Percentiles rank a stretch among this genome's conserved stretches.
Evolutionary conservation across 2,888 invertebrate genomes (phyloP).

Genomic region (Diarsia brunnea): DNA sequence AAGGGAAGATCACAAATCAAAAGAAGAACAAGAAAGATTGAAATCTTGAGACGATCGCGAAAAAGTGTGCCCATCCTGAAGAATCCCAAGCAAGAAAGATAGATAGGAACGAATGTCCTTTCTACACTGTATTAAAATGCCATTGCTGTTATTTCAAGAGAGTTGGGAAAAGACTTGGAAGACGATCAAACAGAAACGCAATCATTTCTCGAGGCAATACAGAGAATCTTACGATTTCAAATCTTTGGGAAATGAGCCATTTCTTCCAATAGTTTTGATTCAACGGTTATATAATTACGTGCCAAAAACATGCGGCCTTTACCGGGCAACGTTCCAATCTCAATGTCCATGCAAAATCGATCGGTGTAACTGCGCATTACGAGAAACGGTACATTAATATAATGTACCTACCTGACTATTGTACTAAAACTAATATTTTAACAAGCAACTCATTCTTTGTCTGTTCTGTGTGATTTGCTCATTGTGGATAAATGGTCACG

Average conservation of each 20-base stretch:
- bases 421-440: conserved; percentile 41
- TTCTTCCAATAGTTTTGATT: conserved; percentile 15
- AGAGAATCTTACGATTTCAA: background rate
- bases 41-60: background rate
- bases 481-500: conserved; percentile 9
- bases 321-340: conserved; percentile 63
- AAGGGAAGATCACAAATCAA: conserved; percentile 8
- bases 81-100: background rate
- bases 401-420: conserved; percentile 30
- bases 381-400: conserved; percentile 33
- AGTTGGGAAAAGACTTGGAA: background rate
- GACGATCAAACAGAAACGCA: background rate
- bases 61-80: background rate
- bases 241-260: background rate
- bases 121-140: too few species aligned
- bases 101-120: background rate
- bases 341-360: conserved; percentile 54
- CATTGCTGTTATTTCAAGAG: background rate
- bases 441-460: conserved; percentile 26
- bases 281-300: conserved; percentile 36
- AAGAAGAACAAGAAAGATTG: background rate
- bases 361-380: conserved; percentile 52
- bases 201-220: background rate
- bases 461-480: conserved; percentile 18
- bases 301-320: conserved; percentile 45